Conservation (phyloP, 1,140 invertebrate species). For the Procambarus virginalis region DNA sequence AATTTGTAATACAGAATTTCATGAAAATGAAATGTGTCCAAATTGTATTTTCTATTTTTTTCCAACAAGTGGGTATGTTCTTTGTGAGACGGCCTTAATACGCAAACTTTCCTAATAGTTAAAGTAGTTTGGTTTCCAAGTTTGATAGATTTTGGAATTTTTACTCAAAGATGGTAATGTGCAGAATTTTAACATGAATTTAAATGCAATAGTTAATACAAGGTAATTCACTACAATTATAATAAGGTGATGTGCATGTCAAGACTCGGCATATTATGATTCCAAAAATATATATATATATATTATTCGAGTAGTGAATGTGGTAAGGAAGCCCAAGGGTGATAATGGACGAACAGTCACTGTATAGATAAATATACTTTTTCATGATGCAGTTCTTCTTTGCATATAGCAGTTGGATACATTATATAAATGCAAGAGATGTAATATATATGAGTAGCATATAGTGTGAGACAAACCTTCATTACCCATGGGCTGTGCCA, state of each 20-base stretch:
- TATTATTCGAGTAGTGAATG: neutral
- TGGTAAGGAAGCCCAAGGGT: neutral
- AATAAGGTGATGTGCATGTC: neutral
- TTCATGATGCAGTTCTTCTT: neutral
- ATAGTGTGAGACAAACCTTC: neutral
- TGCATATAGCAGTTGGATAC: neutral
- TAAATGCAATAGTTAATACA: neutral
- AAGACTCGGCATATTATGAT: neutral
- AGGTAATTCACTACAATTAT: neutral
- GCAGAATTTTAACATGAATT: neutral
- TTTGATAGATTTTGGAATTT: constrained; percentile 24
- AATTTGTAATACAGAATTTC: constrained; percentile 38
- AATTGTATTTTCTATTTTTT: neutral
- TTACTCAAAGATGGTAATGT: neutral
- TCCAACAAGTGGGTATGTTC: constrained; percentile 6
- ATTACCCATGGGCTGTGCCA: constrained; percentile 3
- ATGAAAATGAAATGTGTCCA: constrained; percentile 5
- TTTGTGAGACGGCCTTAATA: constrained; percentile 13
- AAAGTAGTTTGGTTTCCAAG: neutral
- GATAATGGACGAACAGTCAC: neutral
- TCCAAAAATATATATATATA: neutral
- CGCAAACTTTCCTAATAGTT: constrained; percentile 8
- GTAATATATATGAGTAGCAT: neutral
- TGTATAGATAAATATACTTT: neutral
- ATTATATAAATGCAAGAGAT: neutral